These are phyloP conservation scores for Eudyptes chrysolophus DNA, from an alignment of 2,113 vertebrate genomes.

Conservation along the genomic window DNA sequence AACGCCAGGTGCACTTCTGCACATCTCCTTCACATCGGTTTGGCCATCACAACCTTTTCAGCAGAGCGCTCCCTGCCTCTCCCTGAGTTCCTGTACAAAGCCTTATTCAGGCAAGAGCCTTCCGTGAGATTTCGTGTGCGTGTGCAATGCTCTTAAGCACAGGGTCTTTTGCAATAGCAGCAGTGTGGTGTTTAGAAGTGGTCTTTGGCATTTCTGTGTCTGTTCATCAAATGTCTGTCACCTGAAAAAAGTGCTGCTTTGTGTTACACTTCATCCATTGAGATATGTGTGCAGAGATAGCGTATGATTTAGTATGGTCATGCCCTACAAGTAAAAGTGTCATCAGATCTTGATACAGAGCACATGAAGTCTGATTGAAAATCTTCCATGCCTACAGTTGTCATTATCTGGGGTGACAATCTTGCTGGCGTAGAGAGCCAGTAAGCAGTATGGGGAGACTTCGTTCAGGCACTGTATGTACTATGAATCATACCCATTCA, in stretches of 20 bases:
- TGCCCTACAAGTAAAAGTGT: background rate
- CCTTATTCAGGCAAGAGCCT: background rate
- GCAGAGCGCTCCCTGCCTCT: background rate
- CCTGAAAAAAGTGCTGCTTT: background rate
- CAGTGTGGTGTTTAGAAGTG: rapidly evolving
- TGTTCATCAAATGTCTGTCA: background rate
- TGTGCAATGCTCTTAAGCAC: background rate
- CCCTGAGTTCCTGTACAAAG: background rate
- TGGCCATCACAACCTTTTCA: background rate
- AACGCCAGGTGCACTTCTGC: background rate
- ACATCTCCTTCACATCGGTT: rapidly evolving
- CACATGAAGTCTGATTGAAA: background rate
- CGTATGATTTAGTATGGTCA: background rate
- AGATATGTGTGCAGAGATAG: background rate
- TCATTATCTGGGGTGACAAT: background rate
- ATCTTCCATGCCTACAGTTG: background rate
- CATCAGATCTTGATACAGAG: background rate
- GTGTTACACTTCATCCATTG: background rate
- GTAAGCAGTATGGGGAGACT: background rate
- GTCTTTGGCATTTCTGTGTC: background rate
- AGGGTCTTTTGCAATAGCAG: background rate
- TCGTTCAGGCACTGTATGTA: background rate
- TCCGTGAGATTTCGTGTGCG: rapidly evolving
- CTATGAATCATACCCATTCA: background rate
- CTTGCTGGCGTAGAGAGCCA: background rate